Conservation (phyloP, 1,140 invertebrate species). For the Caenorhabditis elegans region WBcel235 BX284604.4:14957001-14957500, state of each 20-base stretch:
- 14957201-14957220: slow-evolving; percentile 71
- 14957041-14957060: slow-evolving; percentile 74
- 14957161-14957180: slow-evolving; percentile 87
- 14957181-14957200: slow-evolving; percentile 76
- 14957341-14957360: neutral
- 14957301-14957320: slow-evolving; percentile 77
- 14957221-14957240: slow-evolving; percentile 75
- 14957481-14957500: slow-evolving; percentile 7
- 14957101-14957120: slow-evolving; percentile 75
- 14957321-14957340: no score
- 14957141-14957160: slow-evolving; percentile 84
- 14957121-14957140: slow-evolving; percentile 83
- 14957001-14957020: slow-evolving; percentile 79
- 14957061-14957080: slow-evolving; percentile 75
- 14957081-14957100: slow-evolving; percentile 74
- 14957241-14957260: slow-evolving; percentile 80
- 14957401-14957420: neutral
- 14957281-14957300: slow-evolving; percentile 89
- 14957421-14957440: neutral
- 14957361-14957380: neutral
- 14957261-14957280: slow-evolving; percentile 83
- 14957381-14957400: neutral
- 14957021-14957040: slow-evolving; percentile 80
- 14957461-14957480: slow-evolving; percentile 28
- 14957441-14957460: neutral